Percentiles rank a stretch among this genome's conserved stretches.
Evolutionary conservation across 2,113 vertebrate species (phyloP).

Genomic region (Mionectes macconnelli): DNA sequence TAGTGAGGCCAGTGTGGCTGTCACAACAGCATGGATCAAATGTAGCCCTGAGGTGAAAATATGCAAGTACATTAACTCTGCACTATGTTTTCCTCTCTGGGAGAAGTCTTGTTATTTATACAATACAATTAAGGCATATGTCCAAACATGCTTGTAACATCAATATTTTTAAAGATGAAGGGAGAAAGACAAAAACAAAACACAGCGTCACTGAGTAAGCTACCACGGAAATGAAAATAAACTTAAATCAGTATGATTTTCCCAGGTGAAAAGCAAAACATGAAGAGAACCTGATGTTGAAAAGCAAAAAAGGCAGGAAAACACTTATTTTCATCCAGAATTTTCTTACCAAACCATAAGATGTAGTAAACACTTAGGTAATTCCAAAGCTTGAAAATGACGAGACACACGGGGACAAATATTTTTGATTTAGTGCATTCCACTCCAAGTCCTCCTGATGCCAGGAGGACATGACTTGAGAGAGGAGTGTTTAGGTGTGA

Average conservation of each 20-base stretch:
- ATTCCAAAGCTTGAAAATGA: neutral
- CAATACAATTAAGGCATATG: conserved; percentile 9
- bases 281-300: neutral
- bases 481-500: neutral
- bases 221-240: neutral
- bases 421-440: neutral
- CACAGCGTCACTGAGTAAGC: neutral
- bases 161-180: conserved; percentile 26
- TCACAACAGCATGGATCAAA: conserved; percentile 38
- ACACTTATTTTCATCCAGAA: neutral
- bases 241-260: neutral
- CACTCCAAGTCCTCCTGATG: neutral
- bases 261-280: neutral
- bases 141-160: neutral
- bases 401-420: neutral
- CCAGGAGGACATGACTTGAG: neutral
- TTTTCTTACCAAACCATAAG: neutral
- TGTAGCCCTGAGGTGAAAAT: conserved; percentile 45
- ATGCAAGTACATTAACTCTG: conserved; percentile 27
- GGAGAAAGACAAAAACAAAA: neutral
- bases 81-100: neutral
- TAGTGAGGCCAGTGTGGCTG: neutral
- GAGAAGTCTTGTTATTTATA: conserved; percentile 3
- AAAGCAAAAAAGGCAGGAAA: neutral
- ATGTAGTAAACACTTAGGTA: neutral